These are phyloP conservation scores for Phrixothrix hirtus DNA, from an alignment of 2,888 invertebrate genomes.

Conservation along the genomic window DNA sequence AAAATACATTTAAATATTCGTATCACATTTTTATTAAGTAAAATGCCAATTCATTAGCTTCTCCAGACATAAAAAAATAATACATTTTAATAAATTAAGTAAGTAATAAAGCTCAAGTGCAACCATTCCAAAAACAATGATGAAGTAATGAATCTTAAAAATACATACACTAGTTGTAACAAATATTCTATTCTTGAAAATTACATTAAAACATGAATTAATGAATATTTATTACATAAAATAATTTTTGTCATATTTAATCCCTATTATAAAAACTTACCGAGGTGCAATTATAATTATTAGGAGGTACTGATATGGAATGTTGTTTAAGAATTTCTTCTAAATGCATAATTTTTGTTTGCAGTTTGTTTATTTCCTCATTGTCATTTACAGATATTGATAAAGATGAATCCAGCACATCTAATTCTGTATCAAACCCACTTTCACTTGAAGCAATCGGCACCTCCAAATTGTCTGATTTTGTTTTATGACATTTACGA, in stretches of 20 bases:
- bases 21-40: slow-evolving; percentile 26
- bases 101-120: slow-evolving; percentile 46
- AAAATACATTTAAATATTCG: slow-evolving; percentile 10
- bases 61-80: slow-evolving; percentile 41
- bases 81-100: slow-evolving; percentile 32
- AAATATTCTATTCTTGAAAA: too few relatives aligned
- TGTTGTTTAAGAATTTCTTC: slow-evolving; percentile 51
- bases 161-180: too few relatives aligned
- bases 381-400: slow-evolving; percentile 43
- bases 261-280: slow-evolving; percentile 39
- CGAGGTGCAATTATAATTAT: slow-evolving; percentile 34
- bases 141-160: slow-evolving; percentile 38
- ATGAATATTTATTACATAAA: slow-evolving; percentile 4
- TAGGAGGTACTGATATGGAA: slow-evolving; percentile 46
- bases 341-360: slow-evolving; percentile 51
- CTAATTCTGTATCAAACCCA: slow-evolving; percentile 55
- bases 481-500: slow-evolving; percentile 60
- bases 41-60: slow-evolving; percentile 47
- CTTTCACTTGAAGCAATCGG: slow-evolving; percentile 52
- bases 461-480: slow-evolving; percentile 53
- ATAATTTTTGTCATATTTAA: slow-evolving; percentile 10
- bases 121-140: slow-evolving; percentile 42
- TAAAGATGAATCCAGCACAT: slow-evolving; percentile 48
- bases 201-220: slow-evolving; percentile 19
- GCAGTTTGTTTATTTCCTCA: slow-evolving; percentile 41